Base-by-base conservation (phyloP, 1,140 invertebrate genomes). In the Aphaenogaster floridana region DNA sequence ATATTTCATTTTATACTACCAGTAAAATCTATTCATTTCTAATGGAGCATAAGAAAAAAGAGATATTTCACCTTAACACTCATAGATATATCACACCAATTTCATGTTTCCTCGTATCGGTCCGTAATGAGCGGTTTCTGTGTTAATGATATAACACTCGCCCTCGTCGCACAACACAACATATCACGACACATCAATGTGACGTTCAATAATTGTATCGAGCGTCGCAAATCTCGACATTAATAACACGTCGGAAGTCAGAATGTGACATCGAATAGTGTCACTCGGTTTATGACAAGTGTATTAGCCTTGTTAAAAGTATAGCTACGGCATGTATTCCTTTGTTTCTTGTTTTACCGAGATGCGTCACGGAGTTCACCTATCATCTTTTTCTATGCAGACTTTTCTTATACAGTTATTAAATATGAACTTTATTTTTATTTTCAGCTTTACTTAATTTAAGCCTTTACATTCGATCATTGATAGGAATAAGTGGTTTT, bases 281-380 rank as follows among this genome's bases (percentile, higher is more conserved):
- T 87, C 54, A 57, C 71, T 87, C 88, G 79, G 86, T 84, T 86
- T 76, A 86, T 93, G 93, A 93, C 93, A 91, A 89, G 89, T 89
- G 87, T 92, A 95, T 95, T 95, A 94, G 93, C 93, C 93, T 95
- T 94, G 94, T 95, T 95, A 95, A 91, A 90, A 91, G 87, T 91
- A 28, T 28, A 90, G 87, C 91, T 92, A 93, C 71, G 86, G 88
- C 93, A 28, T 13, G 88, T 68, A 66, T 93, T 92, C 87, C 91
- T 92, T 88, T 89, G 84, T 63, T 92, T 90, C 89, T 89, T 89
- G 71, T 84, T 88, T 85, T 81, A 83, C 50, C 78, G 48, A 71
- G n/a, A 34, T 59, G 21, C 28, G 7, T 79, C 50, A 34, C 52
- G 28, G n/a, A 54, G 4, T 61, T 42, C 28, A 45, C 50, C 42